phyloP scores from a whole-genome alignment of 1,140 invertebrate species.

The Camponotus pennsylvanicus region DNA sequence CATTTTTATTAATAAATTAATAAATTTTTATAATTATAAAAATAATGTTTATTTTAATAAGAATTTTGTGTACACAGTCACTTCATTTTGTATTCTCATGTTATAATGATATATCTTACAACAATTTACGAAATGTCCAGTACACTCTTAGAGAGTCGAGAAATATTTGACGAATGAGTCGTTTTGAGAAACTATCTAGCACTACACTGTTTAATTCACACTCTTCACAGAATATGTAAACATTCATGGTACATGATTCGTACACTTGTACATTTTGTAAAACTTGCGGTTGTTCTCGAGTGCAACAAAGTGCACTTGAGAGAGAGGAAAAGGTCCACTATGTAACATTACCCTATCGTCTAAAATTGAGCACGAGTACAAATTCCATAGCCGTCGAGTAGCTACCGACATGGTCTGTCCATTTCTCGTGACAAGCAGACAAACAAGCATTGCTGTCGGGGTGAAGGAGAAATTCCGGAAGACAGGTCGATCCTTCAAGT shows the following conservation, averaged over 20 bases:
- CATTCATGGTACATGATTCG: constrained; percentile 35
- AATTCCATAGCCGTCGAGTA: constrained; percentile 62
- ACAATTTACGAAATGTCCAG: constrained; percentile 19
- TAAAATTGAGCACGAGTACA: constrained; percentile 31
- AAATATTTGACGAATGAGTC: constrained; percentile 24
- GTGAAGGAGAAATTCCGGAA: constrained; percentile 66
- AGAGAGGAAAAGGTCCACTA: background rate
- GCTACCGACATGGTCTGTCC: constrained; percentile 66
- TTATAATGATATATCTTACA: background rate
- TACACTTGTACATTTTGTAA: constrained; percentile 51
- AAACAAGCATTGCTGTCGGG: constrained; percentile 67
- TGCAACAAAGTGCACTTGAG: background rate
- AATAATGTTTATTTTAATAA: background rate
- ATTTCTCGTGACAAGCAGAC: constrained; percentile 69
- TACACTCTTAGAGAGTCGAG: constrained; percentile 13
- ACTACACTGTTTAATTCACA: constrained; percentile 37
- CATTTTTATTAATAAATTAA: background rate
- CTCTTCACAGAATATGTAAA: constrained; percentile 48
- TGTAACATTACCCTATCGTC: background rate
- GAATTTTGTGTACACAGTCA: background rate
- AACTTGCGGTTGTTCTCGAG: constrained; percentile 34
- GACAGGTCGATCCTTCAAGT: constrained; percentile 67
- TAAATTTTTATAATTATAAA: background rate
- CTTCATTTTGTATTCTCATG: background rate
- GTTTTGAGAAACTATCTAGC: constrained; percentile 39